Evolutionary conservation across 2,888 invertebrate species (phyloP).

Genomic region (Agelastica alni): DNA sequence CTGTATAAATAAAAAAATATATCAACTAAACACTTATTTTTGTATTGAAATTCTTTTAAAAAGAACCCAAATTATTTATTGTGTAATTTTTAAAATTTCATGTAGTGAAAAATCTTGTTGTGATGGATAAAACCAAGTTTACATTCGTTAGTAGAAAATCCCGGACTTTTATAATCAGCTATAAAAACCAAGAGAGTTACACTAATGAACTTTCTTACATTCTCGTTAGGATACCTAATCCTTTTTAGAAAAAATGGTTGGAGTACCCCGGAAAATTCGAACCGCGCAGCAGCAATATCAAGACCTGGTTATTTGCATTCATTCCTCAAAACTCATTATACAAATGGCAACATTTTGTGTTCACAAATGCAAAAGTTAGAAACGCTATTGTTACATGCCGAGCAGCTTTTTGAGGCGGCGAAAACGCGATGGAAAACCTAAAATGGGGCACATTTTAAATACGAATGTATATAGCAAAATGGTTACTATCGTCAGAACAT

Average conservation of each 20-base stretch:
- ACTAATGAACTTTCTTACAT: conserved; percentile 8
- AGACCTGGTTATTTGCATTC: conserved; percentile 34
- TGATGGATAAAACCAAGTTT: no score
- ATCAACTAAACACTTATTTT: no score
- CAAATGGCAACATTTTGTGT: conserved; percentile 36
- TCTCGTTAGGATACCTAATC: conserved; percentile 9
- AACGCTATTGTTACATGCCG: conserved; percentile 32
- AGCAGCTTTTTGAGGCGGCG: conserved; percentile 31
- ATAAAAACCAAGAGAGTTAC: not conserved
- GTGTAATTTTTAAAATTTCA: no score
- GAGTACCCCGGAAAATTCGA: conserved; percentile 10
- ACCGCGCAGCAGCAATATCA: conserved; percentile 13
- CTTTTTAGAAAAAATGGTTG: conserved; percentile 2
- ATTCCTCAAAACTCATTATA: conserved; percentile 36
- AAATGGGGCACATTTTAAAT: conserved; percentile 33
- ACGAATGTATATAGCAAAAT: conserved; percentile 31
- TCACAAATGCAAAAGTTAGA: conserved; percentile 34
- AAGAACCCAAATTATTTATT: no score
- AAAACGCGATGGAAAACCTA: conserved; percentile 22
- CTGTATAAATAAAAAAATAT: no score
- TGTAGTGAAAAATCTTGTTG: no score
- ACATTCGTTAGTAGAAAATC: no score
- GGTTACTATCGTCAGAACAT: conserved; percentile 27
- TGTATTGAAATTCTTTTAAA: no score
- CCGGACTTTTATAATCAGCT: no score